phyloP scores from a whole-genome alignment of 2,113 vertebrate genomes.

The Nibea coibor region DNA sequence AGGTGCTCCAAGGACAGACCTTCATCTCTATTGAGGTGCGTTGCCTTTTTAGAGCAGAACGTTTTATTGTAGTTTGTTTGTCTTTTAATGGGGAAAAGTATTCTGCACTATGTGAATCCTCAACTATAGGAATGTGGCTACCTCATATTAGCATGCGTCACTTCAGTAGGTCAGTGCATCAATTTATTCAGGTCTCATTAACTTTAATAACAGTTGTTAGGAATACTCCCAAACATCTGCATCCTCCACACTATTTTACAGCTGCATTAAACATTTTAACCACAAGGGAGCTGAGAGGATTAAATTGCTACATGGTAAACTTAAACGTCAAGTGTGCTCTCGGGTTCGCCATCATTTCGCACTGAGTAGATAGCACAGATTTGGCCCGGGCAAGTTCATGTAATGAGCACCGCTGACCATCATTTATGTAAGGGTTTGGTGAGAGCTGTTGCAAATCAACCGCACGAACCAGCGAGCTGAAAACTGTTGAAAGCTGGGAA shows the following conservation, averaged over 20 bases:
- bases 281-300: not conserved
- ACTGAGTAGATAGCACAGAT: slow-evolving; percentile 6
- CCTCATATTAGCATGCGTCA: not conserved
- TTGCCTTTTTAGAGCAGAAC: slow-evolving; percentile 10
- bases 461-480: slow-evolving; percentile 12
- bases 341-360: slow-evolving; percentile 11
- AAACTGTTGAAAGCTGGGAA: not conserved
- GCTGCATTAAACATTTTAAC: not conserved
- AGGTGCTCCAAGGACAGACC: slow-evolving; percentile 53
- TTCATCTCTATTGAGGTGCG: slow-evolving; percentile 7
- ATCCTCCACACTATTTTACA: not conserved
- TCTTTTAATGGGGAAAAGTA: too few relatives aligned
- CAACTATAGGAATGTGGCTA: not conserved
- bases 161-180: not conserved
- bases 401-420: not conserved
- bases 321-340: slow-evolving; percentile 15
- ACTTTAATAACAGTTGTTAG: not conserved
- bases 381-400: slow-evolving; percentile 4
- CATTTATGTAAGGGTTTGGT: slow-evolving; percentile 16
- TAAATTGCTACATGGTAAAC: not conserved
- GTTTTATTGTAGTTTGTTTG: not conserved
- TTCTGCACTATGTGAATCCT: not conserved
- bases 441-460: slow-evolving; percentile 31
- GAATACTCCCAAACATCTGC: not conserved
- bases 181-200: not conserved